A percentile compares a stretch with the other conserved stretches of the same genome.
Evolutionary conservation across 2,888 invertebrate species (phyloP).

Genomic region (Onchidella celtica): DNA sequence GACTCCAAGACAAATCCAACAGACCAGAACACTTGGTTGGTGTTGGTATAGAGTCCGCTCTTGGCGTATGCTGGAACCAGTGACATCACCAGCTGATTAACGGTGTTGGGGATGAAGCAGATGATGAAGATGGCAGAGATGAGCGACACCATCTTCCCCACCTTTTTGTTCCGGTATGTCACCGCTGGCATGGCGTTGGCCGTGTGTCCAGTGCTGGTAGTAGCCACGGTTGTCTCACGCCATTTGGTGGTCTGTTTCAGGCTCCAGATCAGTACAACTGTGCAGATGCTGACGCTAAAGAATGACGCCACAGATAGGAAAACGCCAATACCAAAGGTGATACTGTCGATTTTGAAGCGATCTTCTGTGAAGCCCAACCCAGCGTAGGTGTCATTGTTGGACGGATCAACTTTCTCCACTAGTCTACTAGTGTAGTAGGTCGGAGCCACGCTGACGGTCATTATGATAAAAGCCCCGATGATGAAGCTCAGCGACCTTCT

Average conservation of each 20-base stretch:
- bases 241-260: constrained; percentile 1
- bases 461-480: neutral
- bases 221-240: constrained; percentile 6
- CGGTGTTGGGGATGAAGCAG: constrained; percentile 29
- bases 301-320: constrained; percentile 18
- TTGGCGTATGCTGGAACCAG: constrained; percentile 20
- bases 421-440: constrained; percentile 7
- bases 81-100: constrained; percentile 26
- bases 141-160: constrained; percentile 20
- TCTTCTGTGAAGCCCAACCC: neutral
- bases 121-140: constrained; percentile 24
- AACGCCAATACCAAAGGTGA: constrained; percentile 15
- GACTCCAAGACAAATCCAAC: constrained; percentile 21
- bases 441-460: constrained; percentile 9
- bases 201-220: neutral
- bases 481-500: neutral
- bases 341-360: neutral
- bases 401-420: neutral
- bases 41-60: constrained; percentile 17
- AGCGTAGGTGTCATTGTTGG: neutral
- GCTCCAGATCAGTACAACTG: neutral
- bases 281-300: neutral
- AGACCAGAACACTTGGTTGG: constrained; percentile 28
- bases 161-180: neutral
- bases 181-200: neutral